Evolutionary conservation across 1,140 invertebrate species (phyloP).

Genomic region (Eulimnadia texana): DNA sequence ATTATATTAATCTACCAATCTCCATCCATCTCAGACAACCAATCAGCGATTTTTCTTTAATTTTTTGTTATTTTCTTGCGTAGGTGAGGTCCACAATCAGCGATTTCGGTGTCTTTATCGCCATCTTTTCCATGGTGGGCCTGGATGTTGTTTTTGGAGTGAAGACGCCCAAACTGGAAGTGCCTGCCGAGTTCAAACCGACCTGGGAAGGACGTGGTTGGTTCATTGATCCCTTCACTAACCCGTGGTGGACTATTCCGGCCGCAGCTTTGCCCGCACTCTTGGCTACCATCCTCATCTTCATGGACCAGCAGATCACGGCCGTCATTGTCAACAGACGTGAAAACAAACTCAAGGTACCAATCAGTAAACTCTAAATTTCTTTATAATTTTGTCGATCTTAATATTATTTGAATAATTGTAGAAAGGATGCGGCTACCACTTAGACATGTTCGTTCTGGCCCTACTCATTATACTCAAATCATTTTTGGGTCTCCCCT

Average conservation of each 20-base stretch:
- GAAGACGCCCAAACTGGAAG: conserved; percentile 32
- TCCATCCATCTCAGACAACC: too few relatives aligned
- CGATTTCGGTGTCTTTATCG: conserved; percentile 36
- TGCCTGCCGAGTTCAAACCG: conserved; percentile 25
- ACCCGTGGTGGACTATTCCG: conserved; percentile 21
- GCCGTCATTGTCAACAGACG: conserved; percentile 33
- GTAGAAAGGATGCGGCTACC: conserved; percentile 32
- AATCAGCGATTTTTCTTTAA: too few relatives aligned
- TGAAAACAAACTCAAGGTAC: conserved; percentile 31
- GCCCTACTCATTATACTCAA: conserved; percentile 28
- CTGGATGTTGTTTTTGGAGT: conserved; percentile 27
- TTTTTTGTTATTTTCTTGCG: conserved; percentile 16
- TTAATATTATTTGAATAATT: too few relatives aligned
- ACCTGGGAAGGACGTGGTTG: conserved; percentile 26
- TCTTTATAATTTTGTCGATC: too few relatives aligned
- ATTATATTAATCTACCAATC: not conserved
- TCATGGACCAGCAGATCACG: conserved; percentile 33
- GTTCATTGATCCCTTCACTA: conserved; percentile 25
- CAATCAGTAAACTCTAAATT: conserved; percentile 22
- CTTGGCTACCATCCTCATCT: conserved; percentile 29
- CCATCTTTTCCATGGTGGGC: conserved; percentile 30
- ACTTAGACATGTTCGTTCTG: conserved; percentile 31
- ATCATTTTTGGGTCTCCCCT: conserved; percentile 32
- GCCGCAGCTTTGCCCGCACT: conserved; percentile 25
- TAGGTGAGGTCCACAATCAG: conserved; percentile 28